Base-by-base conservation (phyloP, 2,888 invertebrate genomes). In the Eupithecia centaureata region DNA sequence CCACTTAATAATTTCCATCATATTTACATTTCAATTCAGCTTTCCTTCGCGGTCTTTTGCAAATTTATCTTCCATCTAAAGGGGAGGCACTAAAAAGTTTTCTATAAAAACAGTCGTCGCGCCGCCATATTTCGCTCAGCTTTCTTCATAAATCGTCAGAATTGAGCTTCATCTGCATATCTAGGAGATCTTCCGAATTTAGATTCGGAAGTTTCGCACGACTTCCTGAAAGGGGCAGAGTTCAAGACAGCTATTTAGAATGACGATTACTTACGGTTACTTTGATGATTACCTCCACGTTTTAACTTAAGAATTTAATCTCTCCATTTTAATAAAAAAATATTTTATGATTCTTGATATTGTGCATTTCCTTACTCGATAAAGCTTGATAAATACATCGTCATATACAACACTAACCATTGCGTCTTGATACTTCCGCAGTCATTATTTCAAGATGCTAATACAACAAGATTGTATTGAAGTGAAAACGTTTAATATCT, bases 61-160 rank as follows among this genome's bases (percentile, higher is more conserved):
- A 88, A 89, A 88, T 89, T 88, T 88, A 89, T 89, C 86, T 88
- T 82, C 82, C 86, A 86, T 88, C 88, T 86, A 83, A 85, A 84
- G 79, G 80, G 81, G 80, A 81, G 82, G 82, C 80, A 85, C 80
- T 87, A 85, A 90, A 89, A 90, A 91, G 88, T 86, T 90, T 90
- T 87, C 86, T 88, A 85, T 88, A 86, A 86, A 84, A 86, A 86
- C 86, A 86, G 86, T 85, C 85, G 83, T 83, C 83, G 76, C 82
- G 82, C 81, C 79, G 89, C 89, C 87, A 89, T 90, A 90, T 90
- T 90, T 89, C 81, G 86, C 82, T 82, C 82, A 82, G 86, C 85
- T 87, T 88, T 89, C 89, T 86, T 88, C 87, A 89, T 90, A 90
- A 91, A 90, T 90, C 87, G 87, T 86, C 84, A 86, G 83, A 84